phyloP scores from a whole-genome alignment of 2,888 invertebrate genomes.

The Cyclophora albipunctata region DNA sequence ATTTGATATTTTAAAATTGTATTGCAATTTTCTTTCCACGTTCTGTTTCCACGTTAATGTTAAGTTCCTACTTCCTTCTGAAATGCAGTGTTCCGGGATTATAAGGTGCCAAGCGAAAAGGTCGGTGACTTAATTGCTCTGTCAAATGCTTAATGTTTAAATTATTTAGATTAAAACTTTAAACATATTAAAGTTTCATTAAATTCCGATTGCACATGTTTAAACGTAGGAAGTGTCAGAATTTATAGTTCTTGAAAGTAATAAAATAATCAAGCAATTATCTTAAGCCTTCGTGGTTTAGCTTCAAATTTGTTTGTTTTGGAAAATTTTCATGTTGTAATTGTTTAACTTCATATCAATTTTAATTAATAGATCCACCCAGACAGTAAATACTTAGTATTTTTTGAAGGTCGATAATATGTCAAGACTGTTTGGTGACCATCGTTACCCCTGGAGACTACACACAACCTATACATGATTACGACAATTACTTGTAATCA shows the following conservation, averaged over 20 bases:
- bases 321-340: too few species aligned
- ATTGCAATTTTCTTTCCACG: constrained; percentile 4
- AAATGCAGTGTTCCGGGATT: constrained; percentile 12
- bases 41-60: constrained; percentile 9
- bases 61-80: constrained; percentile 18
- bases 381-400: not conserved
- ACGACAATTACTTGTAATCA: not conserved
- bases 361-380: too few species aligned
- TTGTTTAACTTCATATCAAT: too few species aligned
- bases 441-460: too few species aligned
- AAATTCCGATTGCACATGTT: too few species aligned
- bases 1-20: constrained; percentile 3
- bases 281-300: too few species aligned
- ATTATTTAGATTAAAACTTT: constrained; percentile 5
- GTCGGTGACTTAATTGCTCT: constrained; percentile 17
- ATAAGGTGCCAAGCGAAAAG: constrained; percentile 13
- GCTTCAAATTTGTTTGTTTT: too few species aligned
- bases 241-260: too few species aligned
- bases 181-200: too few species aligned
- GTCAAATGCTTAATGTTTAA: constrained; percentile 12
- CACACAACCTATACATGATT: too few species aligned
- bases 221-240: too few species aligned
- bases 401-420: not conserved
- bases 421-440: not conserved
- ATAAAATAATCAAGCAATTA: too few species aligned